Evolutionary conservation across 2,888 invertebrate genomes (phyloP).

Genomic region (Eupithecia pulchellata): DNA sequence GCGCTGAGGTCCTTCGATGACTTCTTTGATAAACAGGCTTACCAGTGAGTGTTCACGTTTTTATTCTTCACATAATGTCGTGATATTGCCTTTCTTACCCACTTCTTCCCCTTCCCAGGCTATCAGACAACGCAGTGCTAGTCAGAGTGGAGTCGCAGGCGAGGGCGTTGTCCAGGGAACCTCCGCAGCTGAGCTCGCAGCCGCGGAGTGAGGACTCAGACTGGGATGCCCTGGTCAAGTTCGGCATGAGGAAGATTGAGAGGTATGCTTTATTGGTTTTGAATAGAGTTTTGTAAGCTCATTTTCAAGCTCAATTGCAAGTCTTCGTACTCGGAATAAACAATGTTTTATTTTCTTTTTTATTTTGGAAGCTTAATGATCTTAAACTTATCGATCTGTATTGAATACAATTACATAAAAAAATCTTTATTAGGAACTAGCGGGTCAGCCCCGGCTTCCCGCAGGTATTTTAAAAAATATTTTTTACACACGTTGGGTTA

Average conservation of each 20-base stretch:
- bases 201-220: conserved; percentile 90
- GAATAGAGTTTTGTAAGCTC: too few relatives aligned
- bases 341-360: too few relatives aligned
- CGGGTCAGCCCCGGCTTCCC: too few relatives aligned
- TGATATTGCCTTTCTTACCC: not conserved
- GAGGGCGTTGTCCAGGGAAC: conserved; percentile 88
- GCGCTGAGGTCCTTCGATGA: conserved; percentile 91
- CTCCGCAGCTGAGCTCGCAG: conserved; percentile 89
- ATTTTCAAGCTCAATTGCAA: too few relatives aligned
- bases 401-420: too few relatives aligned
- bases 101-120: conserved; percentile 59
- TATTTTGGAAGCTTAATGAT: too few relatives aligned
- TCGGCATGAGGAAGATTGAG: conserved; percentile 90
- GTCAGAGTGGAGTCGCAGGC: conserved; percentile 89
- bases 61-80: conserved; percentile 1
- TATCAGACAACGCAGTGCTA: conserved; percentile 90
- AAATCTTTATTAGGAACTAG: too few relatives aligned
- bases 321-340: too few relatives aligned
- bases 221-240: conserved; percentile 93
- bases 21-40: conserved; percentile 89
- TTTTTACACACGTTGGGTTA: too few relatives aligned
- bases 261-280: conserved; percentile 66
- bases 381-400: too few relatives aligned
- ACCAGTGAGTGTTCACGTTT: conserved; percentile 67
- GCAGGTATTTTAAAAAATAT: too few relatives aligned